Conservation (phyloP, 2,888 invertebrate species). For the Dromius quadrimaculatus region DNA sequence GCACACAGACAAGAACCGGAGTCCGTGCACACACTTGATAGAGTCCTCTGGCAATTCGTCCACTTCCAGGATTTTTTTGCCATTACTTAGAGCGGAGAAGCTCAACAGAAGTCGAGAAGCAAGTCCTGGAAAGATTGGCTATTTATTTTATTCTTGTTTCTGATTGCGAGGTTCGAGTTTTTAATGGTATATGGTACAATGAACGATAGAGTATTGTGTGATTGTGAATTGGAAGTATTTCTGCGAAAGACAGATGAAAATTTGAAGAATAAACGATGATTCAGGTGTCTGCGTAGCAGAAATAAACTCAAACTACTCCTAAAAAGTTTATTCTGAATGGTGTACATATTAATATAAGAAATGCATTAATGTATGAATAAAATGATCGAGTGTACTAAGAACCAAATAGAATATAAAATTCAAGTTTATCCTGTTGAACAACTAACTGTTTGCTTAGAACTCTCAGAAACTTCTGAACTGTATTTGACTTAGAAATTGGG, state of each 20-base stretch:
- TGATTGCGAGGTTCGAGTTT: background rate
- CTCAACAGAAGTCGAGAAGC: slow-evolving; percentile 76
- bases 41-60: slow-evolving; percentile 76
- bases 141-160: slow-evolving; percentile 1
- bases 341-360: no score
- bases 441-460: no score
- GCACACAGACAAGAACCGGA: slow-evolving; percentile 81
- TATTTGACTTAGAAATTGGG: no score
- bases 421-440: no score
- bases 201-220: background rate
- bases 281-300: no score
- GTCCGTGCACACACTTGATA: slow-evolving; percentile 81
- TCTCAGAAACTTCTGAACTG: no score
- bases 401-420: no score
- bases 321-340: no score
- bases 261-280: background rate
- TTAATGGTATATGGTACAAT: background rate
- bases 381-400: no score
- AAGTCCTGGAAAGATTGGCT: slow-evolving; percentile 67
- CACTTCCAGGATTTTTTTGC: slow-evolving; percentile 79
- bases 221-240: background rate
- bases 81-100: slow-evolving; percentile 82
- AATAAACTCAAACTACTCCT: no score
- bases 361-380: no score
- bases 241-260: no score